Evolutionary conservation across 2,888 invertebrate genomes (phyloP).

Genomic region (Agrochola litura): DNA sequence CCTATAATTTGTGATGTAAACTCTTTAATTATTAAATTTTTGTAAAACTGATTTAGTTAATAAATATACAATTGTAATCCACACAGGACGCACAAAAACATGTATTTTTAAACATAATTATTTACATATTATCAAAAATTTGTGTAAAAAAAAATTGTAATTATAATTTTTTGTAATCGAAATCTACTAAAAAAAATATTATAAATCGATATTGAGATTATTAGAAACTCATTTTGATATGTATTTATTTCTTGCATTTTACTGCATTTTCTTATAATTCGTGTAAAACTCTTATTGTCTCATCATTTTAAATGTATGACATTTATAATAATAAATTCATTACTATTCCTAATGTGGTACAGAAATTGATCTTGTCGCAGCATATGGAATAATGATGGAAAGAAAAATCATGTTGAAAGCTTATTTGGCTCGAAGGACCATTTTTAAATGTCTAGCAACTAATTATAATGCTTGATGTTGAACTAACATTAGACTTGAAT

Average conservation of each 20-base stretch:
- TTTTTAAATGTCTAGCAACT: slow-evolving; percentile 55
- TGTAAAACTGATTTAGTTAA: slow-evolving; percentile 57
- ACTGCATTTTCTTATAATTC: slow-evolving; percentile 56
- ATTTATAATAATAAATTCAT: slow-evolving; percentile 25
- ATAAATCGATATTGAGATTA: slow-evolving; percentile 69
- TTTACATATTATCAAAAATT: slow-evolving; percentile 41
- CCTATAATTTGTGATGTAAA: slow-evolving; percentile 47
- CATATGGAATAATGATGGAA: slow-evolving; percentile 13
- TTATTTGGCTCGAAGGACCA: slow-evolving; percentile 54
- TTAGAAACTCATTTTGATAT: slow-evolving; percentile 69
- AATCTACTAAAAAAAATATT: slow-evolving; percentile 54
- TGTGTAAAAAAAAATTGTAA: slow-evolving; percentile 41
- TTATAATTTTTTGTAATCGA: slow-evolving; percentile 51
- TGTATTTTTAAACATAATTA: slow-evolving; percentile 50
- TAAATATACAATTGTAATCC: slow-evolving; percentile 27
- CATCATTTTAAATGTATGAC: slow-evolving; percentile 63
- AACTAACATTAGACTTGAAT: slow-evolving; percentile 47
- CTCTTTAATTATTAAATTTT: slow-evolving; percentile 36
- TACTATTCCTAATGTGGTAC: slow-evolving; percentile 21
- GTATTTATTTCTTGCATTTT: slow-evolving; percentile 64
- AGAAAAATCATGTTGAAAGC: slow-evolving; percentile 24
- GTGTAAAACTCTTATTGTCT: slow-evolving; percentile 41
- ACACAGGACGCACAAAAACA: slow-evolving; percentile 54
- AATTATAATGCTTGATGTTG: slow-evolving; percentile 52
- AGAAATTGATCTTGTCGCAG: not conserved